Base-by-base conservation (phyloP, 2,797 vertebrate species). In the Echiichthys vipera region DNA sequence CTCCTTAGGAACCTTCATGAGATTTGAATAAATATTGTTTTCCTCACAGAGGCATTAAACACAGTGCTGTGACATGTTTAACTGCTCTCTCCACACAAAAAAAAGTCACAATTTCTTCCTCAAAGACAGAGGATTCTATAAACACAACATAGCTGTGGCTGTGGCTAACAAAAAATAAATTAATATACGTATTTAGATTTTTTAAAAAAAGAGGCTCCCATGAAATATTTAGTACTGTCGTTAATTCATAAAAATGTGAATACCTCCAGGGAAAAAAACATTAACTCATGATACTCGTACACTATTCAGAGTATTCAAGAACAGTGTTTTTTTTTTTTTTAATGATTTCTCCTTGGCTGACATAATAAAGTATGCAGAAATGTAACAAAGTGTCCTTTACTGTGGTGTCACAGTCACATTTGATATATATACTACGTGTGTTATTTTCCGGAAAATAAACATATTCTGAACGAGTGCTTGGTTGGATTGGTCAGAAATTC, bases 321-420 rank as follows among this genome's bases (percentile, higher is more conserved):
- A 64, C 51, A n/a, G n/a, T n/a, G n/a, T n/a, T 56, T 78, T 72
- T 58, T 78, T 83, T n/a, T 80, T 84, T 88, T 84, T 79, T 62
- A 87, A 71, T 72, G 69, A 76, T 74, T 88, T 83, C 43, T 84
- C 34, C 47, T 74, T 64, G 74, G 47, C 71, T 89, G 71, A 88
- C 36, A 67, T 66, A 91, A 90, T 90, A 91, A 92, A 90, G 62
- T 74, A 72, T 80, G 37, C 62, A 78, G 61, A 74, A 71, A 81
- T 45, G 18, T 67, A 4, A 43, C 1, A 20, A 20, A 64, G 57
- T 84, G 55, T 87, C 32, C 10, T 80, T 82, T 59, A 58, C 54
- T 85, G 18, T 46, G 50, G n/a, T 32, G 5, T 72, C 45, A 64
- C 37, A 42, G 22, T 46, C 18, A 45, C 22, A 15, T n/a, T 18